These are phyloP conservation scores for Sphenopsis melanotis DNA, from an alignment of 2,797 vertebrate genomes.

Conservation along the genomic window DNA sequence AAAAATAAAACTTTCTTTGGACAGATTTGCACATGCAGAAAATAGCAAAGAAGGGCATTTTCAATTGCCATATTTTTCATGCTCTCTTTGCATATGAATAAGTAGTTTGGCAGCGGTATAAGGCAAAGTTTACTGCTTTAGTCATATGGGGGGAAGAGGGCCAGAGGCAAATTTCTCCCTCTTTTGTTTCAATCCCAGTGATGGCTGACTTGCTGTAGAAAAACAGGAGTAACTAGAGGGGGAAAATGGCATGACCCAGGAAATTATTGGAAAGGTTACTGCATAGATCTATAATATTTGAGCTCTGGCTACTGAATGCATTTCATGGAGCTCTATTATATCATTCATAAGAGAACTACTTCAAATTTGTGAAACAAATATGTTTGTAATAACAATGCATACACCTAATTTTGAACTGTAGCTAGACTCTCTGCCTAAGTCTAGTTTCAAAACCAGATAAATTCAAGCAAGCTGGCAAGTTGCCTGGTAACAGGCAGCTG, in stretches of 20 bases:
- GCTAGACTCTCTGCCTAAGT: neutral
- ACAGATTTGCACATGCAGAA: neutral
- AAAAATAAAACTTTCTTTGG: neutral
- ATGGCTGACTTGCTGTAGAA: neutral
- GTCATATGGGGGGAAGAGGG: neutral
- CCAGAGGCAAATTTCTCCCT: neutral
- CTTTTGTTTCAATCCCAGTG: neutral
- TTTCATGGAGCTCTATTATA: neutral
- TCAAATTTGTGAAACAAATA: neutral
- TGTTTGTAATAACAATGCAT: rapidly evolving
- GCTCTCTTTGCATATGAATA: neutral
- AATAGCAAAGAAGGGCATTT: neutral
- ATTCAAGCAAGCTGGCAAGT: neutral
- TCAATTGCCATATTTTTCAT: neutral
- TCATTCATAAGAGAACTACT: neutral
- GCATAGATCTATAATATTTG: neutral
- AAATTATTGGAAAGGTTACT: neutral
- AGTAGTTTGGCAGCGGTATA: neutral
- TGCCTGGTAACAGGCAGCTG: neutral
- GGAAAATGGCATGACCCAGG: neutral
- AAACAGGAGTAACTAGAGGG: neutral
- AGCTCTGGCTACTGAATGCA: neutral
- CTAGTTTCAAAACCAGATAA: neutral
- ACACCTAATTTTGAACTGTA: neutral
- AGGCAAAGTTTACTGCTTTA: neutral